phyloP scores from a whole-genome alignment of 2,888 invertebrate species.

The Osedax frankpressi region DNA sequence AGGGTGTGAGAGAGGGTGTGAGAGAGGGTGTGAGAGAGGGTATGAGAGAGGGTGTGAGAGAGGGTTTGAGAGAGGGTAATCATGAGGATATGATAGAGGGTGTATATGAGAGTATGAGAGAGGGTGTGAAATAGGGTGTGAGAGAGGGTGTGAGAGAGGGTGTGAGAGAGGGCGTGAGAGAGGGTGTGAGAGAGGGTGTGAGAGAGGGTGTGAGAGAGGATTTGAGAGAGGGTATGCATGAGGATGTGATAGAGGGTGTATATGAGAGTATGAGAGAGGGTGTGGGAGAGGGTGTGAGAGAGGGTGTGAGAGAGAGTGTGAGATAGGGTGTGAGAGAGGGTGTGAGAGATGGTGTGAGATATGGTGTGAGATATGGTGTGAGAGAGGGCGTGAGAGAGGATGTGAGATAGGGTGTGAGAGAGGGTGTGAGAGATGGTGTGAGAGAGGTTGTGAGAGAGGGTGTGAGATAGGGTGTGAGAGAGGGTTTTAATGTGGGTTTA shows the following conservation, averaged over 20 bases:
- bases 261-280: neutral
- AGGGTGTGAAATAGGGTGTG: too few species aligned
- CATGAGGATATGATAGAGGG: too few species aligned
- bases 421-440: neutral
- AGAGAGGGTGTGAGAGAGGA: neutral
- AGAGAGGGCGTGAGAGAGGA: neutral
- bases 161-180: neutral
- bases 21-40: too few species aligned
- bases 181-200: neutral
- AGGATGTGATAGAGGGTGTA: neutral
- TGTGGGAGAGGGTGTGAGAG: neutral
- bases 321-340: neutral
- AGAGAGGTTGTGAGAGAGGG: neutral
- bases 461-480: neutral
- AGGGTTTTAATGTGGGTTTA: too few species aligned
- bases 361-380: neutral
- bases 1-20: too few species aligned
- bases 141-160: neutral
- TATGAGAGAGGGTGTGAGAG: too few species aligned
- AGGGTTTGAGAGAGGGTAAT: too few species aligned
- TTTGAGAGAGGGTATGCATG: neutral
- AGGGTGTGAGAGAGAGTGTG: neutral
- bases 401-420: neutral
- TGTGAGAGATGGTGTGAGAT: neutral
- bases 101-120: too few species aligned